These are phyloP conservation scores for Coregonus clupeaformis DNA, from an alignment of 2,113 vertebrate species.

Conservation along the genomic window DNA sequence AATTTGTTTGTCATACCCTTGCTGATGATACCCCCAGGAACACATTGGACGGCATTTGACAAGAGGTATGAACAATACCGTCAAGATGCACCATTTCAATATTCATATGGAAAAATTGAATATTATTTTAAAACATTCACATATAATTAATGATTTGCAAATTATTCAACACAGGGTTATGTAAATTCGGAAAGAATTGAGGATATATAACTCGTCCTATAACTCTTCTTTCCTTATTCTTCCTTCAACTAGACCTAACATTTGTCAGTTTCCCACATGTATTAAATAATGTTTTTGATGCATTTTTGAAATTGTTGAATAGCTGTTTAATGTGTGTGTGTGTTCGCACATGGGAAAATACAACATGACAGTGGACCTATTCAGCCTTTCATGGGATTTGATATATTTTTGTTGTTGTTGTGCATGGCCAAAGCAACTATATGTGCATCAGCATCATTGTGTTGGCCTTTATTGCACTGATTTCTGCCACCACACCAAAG, in stretches of 20 bases:
- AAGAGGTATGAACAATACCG: background rate
- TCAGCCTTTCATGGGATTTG: background rate
- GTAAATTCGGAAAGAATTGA: too few species aligned
- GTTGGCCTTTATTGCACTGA: background rate
- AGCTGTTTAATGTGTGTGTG: too few species aligned
- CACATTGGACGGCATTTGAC: slow-evolving; percentile 15
- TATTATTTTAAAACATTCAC: background rate
- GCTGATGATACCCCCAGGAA: slow-evolving; percentile 12
- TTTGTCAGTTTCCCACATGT: too few species aligned
- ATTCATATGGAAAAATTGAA: background rate
- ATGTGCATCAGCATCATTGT: background rate
- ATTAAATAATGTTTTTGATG: too few species aligned
- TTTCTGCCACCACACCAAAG: background rate
- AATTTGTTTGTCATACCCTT: slow-evolving; percentile 30
- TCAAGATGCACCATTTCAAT: background rate
- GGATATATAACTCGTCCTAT: too few species aligned
- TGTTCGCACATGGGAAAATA: too few species aligned
- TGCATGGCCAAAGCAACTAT: background rate
- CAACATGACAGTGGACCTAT: background rate
- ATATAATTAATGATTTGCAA: too few species aligned
- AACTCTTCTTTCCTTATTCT: too few species aligned
- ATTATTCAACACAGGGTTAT: too few species aligned
- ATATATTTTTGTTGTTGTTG: too few species aligned
- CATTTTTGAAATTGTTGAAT: too few species aligned
- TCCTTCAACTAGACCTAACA: too few species aligned